phyloP scores from a whole-genome alignment of 2,888 invertebrate species.

The Drosophila prostipennis region DNA sequence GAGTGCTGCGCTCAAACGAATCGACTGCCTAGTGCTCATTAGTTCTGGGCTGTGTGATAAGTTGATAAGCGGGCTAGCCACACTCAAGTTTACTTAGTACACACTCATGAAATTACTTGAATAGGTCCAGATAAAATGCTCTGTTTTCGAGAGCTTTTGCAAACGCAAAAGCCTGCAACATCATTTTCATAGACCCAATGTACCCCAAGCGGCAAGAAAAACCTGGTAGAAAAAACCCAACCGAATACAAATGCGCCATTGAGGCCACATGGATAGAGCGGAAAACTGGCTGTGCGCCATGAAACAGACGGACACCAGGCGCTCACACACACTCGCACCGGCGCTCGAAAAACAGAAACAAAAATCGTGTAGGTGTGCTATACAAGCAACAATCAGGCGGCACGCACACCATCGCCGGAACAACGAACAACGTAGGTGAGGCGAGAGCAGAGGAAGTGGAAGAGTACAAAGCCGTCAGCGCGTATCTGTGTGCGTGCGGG shows the following conservation, averaged over 20 bases:
- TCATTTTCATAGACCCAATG: slow-evolving; percentile 6
- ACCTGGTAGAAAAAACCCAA: slow-evolving; percentile 14
- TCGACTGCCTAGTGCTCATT: slow-evolving; percentile 11
- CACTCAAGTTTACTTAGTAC: not conserved
- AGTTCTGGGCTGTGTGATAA: not conserved
- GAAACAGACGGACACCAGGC: slow-evolving; percentile 62
- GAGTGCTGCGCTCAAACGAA: not conserved
- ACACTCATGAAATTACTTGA: not conserved
- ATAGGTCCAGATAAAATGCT: not conserved
- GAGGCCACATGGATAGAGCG: slow-evolving; percentile 53
- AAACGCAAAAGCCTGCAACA: not conserved
- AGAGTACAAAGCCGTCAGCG: slow-evolving; percentile 50
- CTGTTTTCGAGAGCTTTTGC: not conserved
- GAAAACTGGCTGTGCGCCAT: slow-evolving; percentile 80
- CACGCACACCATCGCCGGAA: slow-evolving; percentile 53
- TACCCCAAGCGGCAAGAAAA: slow-evolving; percentile 8
- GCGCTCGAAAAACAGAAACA: slow-evolving; percentile 51
- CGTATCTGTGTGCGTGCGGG: slow-evolving; percentile 56
- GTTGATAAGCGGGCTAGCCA: not conserved
- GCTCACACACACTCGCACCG: slow-evolving; percentile 46
- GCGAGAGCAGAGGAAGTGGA: slow-evolving; percentile 47
- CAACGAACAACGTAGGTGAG: slow-evolving; percentile 56
- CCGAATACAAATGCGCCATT: slow-evolving; percentile 43
- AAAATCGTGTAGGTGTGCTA: slow-evolving; percentile 44
- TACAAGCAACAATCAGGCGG: slow-evolving; percentile 65